phyloP scores from a whole-genome alignment of 2,797 vertebrate genomes.

The Esox masquinongy region DNA sequence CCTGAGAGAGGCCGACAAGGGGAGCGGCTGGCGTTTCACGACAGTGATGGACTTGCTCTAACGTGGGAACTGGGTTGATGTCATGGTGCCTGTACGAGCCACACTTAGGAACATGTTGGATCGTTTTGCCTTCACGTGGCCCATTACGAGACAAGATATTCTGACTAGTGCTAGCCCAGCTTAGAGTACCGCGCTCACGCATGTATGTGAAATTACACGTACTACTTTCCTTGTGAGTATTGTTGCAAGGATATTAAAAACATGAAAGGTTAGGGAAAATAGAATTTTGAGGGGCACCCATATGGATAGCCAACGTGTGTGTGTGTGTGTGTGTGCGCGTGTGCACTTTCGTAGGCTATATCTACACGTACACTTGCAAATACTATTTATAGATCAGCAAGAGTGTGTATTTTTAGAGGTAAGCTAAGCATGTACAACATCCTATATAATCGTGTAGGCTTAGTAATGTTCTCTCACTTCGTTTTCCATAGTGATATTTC shows the following conservation, averaged over 20 bases:
- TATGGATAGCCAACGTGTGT: not conserved
- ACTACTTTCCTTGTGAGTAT: too few species aligned
- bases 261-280: too few species aligned
- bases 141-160: conserved; percentile 35
- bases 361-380: conserved; percentile 37
- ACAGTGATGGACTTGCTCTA: conserved; percentile 23
- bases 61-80: conserved; percentile 52
- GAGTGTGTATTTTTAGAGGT: conserved; percentile 60
- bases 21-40: conserved; percentile 34
- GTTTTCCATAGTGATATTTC: not conserved
- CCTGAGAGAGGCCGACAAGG: conserved; percentile 39
- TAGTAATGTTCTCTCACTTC: conserved; percentile 57
- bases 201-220: not conserved
- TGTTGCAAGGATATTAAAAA: too few species aligned
- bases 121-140: conserved; percentile 48
- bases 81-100: conserved; percentile 47
- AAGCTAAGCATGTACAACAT: conserved; percentile 55
- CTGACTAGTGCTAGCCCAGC: conserved; percentile 24
- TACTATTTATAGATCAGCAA: conserved; percentile 56
- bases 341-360: conserved; percentile 13
- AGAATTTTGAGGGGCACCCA: too few species aligned
- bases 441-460: conserved; percentile 26
- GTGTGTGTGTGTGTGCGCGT: not conserved
- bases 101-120: conserved; percentile 42
- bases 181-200: not conserved